Evolutionary conservation across 2,888 invertebrate species (phyloP), one percentile per base, ranked within the genome.

Genomic region (Andricus curvator): DNA sequence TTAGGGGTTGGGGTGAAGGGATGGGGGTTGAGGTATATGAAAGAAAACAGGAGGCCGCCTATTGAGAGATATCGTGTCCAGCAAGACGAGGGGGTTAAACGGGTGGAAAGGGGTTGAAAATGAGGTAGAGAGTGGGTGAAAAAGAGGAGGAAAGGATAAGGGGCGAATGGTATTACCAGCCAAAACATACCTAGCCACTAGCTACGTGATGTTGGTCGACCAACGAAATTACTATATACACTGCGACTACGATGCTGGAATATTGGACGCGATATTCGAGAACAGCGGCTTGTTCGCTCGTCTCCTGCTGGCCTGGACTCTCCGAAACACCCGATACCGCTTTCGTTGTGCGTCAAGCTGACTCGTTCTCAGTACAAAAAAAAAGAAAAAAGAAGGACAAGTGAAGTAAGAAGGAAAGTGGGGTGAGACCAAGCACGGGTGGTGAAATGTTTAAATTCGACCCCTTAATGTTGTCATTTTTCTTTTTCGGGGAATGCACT

Each of bases 201-300:
- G 81, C 82, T 84, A 84, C 84, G 85, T 85, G 85, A 83, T 83
- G 78, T 82, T 80, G 82, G 79, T 80, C 78, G 77, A 79, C 80
- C 77, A 79, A 81, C 82, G 79, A 82, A 84, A 85, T 85, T 85
- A 85, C 84, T 84, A 82, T 79, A 81, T 83, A 80, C 81, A 65
- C 80, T 82, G 82, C 79, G 64, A 48, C 74, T 56, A 74, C 15
- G 74, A 33, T n/a, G 22, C 78, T 77, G 76, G 81, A 84, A 84
- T 83, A 84, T 84, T 83, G 83, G 81, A 83, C 80, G 83, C 22
- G 68, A 83, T 83, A 83, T 84, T 84, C 81, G 83, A 81, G 82
- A 83, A 82, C 78, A 79, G 81, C 81, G 78, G 48, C n/a, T n/a
- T 33, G 4, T 44, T 41, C 41, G 22, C 44, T 41, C 41, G 37